phyloP scores from a whole-genome alignment of 2,797 vertebrate species.

The Sebastes umbrosus region DNA sequence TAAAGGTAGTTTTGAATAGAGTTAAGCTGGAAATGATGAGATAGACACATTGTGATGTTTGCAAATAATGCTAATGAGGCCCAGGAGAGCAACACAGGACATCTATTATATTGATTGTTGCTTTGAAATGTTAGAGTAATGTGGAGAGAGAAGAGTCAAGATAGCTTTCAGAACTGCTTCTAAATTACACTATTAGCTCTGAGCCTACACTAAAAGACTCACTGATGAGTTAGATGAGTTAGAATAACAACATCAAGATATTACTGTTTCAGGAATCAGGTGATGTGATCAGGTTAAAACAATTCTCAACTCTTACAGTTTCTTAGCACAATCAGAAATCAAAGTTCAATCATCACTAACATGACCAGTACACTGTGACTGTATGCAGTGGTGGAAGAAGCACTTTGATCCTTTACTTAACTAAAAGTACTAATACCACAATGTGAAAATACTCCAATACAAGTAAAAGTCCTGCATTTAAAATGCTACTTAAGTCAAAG shows the following conservation, averaged over 20 bases:
- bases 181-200: not conserved
- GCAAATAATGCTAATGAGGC: not conserved
- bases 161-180: not conserved
- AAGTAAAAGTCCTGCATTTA: too few species aligned
- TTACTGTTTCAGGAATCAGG: not conserved
- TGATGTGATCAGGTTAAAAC: not conserved
- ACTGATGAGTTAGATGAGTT: not conserved
- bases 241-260: not conserved
- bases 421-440: too few species aligned
- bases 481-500: too few species aligned
- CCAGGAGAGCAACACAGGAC: not conserved
- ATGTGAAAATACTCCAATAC: too few species aligned
- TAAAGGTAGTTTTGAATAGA: not conserved
- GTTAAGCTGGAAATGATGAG: not conserved
- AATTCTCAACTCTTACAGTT: not conserved
- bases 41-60: not conserved
- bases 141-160: not conserved
- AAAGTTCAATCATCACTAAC: not conserved
- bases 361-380: not conserved
- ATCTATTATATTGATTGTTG: conserved; percentile 3
- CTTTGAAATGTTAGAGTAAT: conserved; percentile 5
- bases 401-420: too few species aligned
- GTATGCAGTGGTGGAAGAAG: not conserved
- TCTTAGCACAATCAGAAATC: not conserved
- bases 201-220: not conserved